Evolutionary conservation across 2,888 invertebrate species (phyloP).

Genomic region (Idaea dimidiata): DNA sequence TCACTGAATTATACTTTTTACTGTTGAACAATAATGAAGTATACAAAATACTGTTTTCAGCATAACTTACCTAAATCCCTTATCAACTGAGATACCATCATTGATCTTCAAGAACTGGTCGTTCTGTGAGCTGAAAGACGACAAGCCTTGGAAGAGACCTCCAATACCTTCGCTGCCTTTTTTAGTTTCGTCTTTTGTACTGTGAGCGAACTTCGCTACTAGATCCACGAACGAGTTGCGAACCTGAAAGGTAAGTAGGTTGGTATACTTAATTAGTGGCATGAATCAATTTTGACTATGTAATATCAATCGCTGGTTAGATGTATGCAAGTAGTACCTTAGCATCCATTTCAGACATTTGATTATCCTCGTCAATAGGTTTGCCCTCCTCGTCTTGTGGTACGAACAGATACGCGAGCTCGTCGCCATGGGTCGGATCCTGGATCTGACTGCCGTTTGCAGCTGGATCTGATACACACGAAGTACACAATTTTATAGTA

Average conservation of each 20-base stretch:
- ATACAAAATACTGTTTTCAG: too few relatives aligned
- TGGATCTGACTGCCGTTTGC: conserved; percentile 34
- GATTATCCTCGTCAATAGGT: conserved; percentile 54
- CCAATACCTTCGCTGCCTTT: conserved; percentile 33
- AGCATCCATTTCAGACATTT: conserved; percentile 77
- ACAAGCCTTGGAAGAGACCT: conserved; percentile 31
- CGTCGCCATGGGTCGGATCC: conserved; percentile 85
- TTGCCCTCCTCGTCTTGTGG: conserved; percentile 82
- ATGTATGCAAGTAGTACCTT: conserved; percentile 15
- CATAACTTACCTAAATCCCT: conserved; percentile 70
- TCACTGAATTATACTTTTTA: too few relatives aligned
- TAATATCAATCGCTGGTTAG: too few relatives aligned
- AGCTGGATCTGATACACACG: not conserved
- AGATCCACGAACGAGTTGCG: conserved; percentile 84
- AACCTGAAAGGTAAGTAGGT: conserved; percentile 53
- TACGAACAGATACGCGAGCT: conserved; percentile 86
- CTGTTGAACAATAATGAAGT: too few relatives aligned
- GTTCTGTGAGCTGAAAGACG: conserved; percentile 41
- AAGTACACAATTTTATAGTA: too few relatives aligned
- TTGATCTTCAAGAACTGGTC: conserved; percentile 62
- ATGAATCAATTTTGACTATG: too few relatives aligned
- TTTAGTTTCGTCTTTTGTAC: conserved; percentile 35
- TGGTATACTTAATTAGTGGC: too few relatives aligned
- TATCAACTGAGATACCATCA: conserved; percentile 49
- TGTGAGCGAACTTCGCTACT: conserved; percentile 84